Evolutionary conservation across 2,113 vertebrate genomes (phyloP).

Genomic region (Dendrocopos noguchii): DNA sequence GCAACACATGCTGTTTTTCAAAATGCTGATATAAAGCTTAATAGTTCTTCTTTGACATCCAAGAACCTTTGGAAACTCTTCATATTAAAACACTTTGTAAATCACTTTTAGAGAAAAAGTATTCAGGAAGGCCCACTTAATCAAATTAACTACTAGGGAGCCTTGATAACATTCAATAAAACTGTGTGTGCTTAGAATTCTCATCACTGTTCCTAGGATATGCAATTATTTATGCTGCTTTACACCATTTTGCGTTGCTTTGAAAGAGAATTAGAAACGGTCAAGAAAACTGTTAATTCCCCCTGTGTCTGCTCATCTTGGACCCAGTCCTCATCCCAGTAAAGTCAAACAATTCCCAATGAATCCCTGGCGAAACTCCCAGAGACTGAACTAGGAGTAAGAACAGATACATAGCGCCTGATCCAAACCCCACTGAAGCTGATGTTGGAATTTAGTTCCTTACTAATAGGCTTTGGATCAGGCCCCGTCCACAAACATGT

Average conservation of each 20-base stretch:
- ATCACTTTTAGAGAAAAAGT: conserved; percentile 79
- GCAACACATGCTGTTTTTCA: conserved; percentile 78
- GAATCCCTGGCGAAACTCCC: conserved; percentile 41
- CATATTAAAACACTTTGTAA: conserved; percentile 84
- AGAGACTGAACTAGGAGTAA: not conserved
- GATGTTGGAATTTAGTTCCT: not conserved
- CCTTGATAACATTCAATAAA: conserved; percentile 64
- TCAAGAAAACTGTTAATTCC: not conserved
- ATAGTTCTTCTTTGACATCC: conserved; percentile 79
- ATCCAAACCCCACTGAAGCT: not conserved
- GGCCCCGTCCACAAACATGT: not conserved
- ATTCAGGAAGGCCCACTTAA: conserved; percentile 62
- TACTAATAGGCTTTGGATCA: not conserved
- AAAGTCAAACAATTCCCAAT: conserved; percentile 18
- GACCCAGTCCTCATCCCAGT: conserved; percentile 31
- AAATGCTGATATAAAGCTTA: conserved; percentile 81
- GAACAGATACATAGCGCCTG: not conserved
- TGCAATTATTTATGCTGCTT: conserved; percentile 17
- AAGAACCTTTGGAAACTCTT: conserved; percentile 77
- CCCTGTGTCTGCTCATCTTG: conserved; percentile 28
- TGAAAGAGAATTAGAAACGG: not conserved
- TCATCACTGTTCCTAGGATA: conserved; percentile 14
- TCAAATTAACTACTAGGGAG: conserved; percentile 71
- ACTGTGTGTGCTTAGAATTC: conserved; percentile 49
- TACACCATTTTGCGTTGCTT: not conserved